Percentiles rank a stretch among this genome's conserved stretches.
These are phyloP conservation scores for Gymnobelideus leadbeateri DNA, from an alignment of 2,113 vertebrate species.

Conservation along the genomic window DNA sequence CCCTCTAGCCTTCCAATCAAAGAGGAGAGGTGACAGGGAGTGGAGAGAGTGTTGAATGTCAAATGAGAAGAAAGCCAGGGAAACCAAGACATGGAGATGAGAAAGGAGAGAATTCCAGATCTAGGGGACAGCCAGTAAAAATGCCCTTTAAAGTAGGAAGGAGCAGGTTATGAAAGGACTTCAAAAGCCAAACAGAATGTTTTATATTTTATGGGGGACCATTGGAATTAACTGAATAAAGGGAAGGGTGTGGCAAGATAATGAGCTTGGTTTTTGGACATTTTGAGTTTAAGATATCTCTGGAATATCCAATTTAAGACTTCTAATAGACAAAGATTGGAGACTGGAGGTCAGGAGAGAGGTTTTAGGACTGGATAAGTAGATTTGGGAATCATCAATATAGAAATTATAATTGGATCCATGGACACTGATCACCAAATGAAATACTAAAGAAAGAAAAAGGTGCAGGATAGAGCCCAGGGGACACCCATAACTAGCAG, in stretches of 20 bases:
- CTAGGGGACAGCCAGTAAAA: background rate
- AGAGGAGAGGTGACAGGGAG: background rate
- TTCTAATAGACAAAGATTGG: background rate
- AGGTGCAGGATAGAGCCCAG: background rate
- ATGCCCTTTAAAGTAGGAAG: background rate
- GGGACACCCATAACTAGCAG: background rate
- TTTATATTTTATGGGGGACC: background rate
- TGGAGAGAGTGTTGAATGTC: background rate
- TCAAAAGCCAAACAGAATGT: background rate
- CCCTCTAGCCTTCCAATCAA: too few species aligned
- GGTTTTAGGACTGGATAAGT: background rate
- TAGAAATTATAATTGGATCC: background rate
- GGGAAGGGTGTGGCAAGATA: background rate
- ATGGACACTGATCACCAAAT: background rate
- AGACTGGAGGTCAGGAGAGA: background rate
- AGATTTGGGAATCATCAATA: background rate
- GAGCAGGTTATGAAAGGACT: background rate
- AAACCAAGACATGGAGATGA: background rate
- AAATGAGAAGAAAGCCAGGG: background rate
- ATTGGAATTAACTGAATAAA: background rate
- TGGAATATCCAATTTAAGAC: background rate
- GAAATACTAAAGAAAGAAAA: background rate
- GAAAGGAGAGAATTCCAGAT: background rate
- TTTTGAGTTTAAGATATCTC: background rate
- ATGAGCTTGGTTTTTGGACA: background rate